Conservation (phyloP, 1,140 invertebrate species). For the Polypedilum vanderplanki region DNA sequence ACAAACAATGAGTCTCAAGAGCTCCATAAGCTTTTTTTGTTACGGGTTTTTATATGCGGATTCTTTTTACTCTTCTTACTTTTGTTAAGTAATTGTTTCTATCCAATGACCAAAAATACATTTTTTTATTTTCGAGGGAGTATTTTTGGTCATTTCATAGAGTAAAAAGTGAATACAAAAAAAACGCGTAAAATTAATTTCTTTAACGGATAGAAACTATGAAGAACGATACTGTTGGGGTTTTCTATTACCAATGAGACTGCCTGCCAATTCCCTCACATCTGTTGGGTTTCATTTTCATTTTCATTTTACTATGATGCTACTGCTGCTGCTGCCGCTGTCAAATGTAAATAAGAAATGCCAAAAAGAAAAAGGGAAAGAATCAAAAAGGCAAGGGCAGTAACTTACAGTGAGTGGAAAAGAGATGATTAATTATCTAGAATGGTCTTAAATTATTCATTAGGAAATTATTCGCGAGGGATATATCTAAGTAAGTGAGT, state of each 20-base stretch:
- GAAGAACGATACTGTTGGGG: background rate
- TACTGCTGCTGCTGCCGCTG: background rate
- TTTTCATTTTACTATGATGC: background rate
- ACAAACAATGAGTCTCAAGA: slow-evolving; percentile 6
- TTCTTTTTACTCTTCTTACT: slow-evolving; percentile 9
- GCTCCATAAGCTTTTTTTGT: background rate
- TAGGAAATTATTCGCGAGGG: slow-evolving; percentile 10
- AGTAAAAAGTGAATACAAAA: background rate
- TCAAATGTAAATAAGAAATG: background rate
- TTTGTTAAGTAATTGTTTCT: background rate
- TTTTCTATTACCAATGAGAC: background rate
- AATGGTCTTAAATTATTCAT: slow-evolving; percentile 3
- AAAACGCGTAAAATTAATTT: background rate
- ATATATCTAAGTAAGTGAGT: slow-evolving; percentile 7
- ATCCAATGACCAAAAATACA: background rate
- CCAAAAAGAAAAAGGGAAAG: background rate
- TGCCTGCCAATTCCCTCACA: background rate
- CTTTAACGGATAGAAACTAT: slow-evolving; percentile 1
- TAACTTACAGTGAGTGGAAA: background rate
- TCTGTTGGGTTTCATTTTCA: background rate
- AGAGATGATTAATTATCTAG: slow-evolving; percentile 12
- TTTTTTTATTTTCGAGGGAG: background rate
- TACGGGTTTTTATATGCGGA: background rate
- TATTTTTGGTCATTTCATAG: background rate
- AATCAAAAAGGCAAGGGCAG: background rate